These are phyloP conservation scores for Gallinago paraguaiae DNA, from an alignment of 2,113 vertebrate genomes.

Conservation along the genomic window DNA sequence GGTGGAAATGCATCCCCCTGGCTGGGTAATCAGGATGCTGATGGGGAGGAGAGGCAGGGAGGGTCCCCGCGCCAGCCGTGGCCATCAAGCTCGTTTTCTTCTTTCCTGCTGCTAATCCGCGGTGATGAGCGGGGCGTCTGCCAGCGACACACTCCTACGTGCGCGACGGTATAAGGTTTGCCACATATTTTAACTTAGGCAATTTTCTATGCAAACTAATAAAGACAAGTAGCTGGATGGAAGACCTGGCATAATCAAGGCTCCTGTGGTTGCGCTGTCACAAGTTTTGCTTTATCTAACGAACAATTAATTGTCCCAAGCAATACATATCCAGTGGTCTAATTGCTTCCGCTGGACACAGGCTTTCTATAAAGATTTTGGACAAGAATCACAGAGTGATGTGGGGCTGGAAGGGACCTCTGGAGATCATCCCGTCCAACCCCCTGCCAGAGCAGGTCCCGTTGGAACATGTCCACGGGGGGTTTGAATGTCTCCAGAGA, in stretches of 20 bases:
- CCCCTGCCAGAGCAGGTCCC: too few relatives aligned
- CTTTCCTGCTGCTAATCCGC: neutral
- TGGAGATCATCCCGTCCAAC: too few relatives aligned
- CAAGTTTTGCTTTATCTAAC: conserved; percentile 11
- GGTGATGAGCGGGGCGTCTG: neutral
- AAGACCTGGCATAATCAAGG: neutral
- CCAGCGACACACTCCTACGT: neutral
- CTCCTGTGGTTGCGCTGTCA: neutral
- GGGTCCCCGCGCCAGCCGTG: neutral
- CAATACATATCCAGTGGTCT: neutral
- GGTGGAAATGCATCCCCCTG: neutral
- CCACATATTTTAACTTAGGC: neutral
- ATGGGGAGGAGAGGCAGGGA: neutral
- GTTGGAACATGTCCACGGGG: too few relatives aligned
- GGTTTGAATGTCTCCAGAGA: too few relatives aligned
- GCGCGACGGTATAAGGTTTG: neutral
- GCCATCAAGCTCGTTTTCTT: neutral
- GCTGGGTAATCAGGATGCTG: neutral
- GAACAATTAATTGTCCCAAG: conserved; percentile 22
- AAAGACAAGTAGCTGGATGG: neutral
- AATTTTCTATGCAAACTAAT: neutral
- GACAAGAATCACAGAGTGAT: neutral
- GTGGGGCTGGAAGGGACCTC: too few relatives aligned
- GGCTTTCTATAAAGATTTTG: neutral
- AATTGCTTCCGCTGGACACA: conserved; percentile 32